These are phyloP conservation scores for Nymphicus hollandicus DNA, from an alignment of 2,113 vertebrate species.

Conservation along the genomic window DNA sequence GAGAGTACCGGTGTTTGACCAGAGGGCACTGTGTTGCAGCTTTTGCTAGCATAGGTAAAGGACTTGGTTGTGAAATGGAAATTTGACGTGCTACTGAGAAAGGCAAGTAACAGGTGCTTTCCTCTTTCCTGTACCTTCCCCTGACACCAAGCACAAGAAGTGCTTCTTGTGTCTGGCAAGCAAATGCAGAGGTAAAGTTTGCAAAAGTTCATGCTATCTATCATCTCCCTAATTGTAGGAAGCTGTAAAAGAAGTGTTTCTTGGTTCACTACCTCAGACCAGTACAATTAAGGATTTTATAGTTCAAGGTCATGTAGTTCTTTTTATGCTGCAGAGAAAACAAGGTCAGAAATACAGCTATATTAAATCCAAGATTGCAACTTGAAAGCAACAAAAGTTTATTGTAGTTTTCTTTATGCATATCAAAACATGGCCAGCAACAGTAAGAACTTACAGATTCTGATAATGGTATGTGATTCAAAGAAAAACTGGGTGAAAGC, in stretches of 20 bases:
- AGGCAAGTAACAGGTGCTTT: neutral
- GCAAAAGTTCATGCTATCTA: neutral
- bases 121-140: neutral
- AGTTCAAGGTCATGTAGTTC: neutral
- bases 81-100: neutral
- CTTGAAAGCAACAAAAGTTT: slow-evolving; percentile 26
- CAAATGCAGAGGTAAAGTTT: neutral
- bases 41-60: neutral
- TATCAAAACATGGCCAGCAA: neutral
- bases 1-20: neutral
- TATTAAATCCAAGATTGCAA: neutral
- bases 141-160: neutral
- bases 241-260: neutral
- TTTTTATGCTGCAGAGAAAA: neutral
- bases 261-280: neutral
- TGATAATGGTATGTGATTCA: neutral
- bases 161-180: neutral
- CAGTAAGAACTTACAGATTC: neutral
- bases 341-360: neutral
- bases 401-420: slow-evolving; percentile 36
- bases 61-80: neutral
- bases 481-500: neutral
- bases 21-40: neutral
- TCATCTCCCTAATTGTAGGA: neutral
- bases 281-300: neutral